Percentiles rank a stretch among this genome's conserved stretches.
Conservation (phyloP, 2,888 invertebrate genomes). For the Patella depressa region DNA sequence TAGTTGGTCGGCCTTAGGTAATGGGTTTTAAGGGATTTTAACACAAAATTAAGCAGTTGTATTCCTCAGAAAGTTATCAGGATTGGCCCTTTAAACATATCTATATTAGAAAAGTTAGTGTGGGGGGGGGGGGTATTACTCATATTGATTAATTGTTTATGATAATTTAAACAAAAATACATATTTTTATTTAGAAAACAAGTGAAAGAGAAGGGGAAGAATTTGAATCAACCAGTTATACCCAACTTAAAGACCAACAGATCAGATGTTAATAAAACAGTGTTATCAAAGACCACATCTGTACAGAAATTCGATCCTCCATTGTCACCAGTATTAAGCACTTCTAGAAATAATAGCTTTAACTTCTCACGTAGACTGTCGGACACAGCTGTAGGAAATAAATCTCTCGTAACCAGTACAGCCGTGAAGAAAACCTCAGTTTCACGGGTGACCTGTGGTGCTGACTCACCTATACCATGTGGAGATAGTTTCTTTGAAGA, state of each 20-base stretch:
- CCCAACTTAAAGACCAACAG: not conserved
- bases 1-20: too few species aligned
- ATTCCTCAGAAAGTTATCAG: too few species aligned
- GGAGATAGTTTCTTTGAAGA: conserved; percentile 69
- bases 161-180: too few species aligned
- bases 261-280: not conserved
- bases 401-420: conserved; percentile 17
- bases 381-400: not conserved
- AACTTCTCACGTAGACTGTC: not conserved
- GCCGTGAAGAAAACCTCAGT: conserved; percentile 17
- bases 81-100: too few species aligned
- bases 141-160: too few species aligned
- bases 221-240: not conserved
- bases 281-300: not conserved
- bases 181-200: not conserved
- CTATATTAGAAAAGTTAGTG: too few species aligned
- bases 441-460: not conserved
- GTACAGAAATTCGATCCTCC: not conserved
- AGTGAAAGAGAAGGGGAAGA: not conserved
- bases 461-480: conserved; percentile 58
- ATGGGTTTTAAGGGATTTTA: too few species aligned
- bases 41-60: too few species aligned
- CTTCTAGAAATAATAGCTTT: not conserved
- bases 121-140: too few species aligned
- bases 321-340: not conserved